A percentile compares a stretch with the other conserved stretches of the same genome.
phyloP scores from a whole-genome alignment of 2,888 invertebrate species.

The Dione juno region DNA sequence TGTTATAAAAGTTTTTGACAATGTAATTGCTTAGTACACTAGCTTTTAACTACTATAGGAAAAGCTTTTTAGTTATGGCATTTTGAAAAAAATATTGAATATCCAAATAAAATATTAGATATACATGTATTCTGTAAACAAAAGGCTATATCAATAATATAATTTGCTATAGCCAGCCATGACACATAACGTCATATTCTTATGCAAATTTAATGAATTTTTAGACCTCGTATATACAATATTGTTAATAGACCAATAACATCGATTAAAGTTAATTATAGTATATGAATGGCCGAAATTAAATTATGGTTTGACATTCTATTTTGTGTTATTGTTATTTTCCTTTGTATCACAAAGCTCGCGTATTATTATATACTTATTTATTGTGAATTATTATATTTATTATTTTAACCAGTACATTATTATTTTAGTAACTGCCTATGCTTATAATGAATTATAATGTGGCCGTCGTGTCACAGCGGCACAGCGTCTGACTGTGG shows the following conservation, averaged over 20 bases:
- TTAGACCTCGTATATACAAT: neutral
- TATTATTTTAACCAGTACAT: neutral
- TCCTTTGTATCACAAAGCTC: conserved; percentile 9
- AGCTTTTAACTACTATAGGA: neutral
- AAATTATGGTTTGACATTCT: conserved; percentile 9
- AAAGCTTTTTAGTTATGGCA: neutral
- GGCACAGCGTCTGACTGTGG: too few relatives aligned
- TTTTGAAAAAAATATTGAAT: neutral
- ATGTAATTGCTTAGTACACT: conserved; percentile 27
- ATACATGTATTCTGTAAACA: neutral
- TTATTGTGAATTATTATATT: neutral
- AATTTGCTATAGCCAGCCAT: neutral
- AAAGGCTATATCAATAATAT: neutral
- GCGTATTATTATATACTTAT: neutral
- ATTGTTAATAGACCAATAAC: conserved; percentile 9
- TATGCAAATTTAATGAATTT: conserved; percentile 8
- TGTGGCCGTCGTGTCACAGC: too few relatives aligned
- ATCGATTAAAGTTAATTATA: conserved; percentile 15
- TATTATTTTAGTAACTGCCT: neutral
- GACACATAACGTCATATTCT: conserved; percentile 13
- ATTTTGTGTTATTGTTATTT: neutral
- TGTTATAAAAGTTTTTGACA: conserved; percentile 38
- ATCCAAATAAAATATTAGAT: neutral
- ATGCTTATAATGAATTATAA: too few relatives aligned
- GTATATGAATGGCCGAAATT: neutral